Evolutionary conservation across 2,888 invertebrate genomes (phyloP).

Genomic region (Lochmaea crataegi): DNA sequence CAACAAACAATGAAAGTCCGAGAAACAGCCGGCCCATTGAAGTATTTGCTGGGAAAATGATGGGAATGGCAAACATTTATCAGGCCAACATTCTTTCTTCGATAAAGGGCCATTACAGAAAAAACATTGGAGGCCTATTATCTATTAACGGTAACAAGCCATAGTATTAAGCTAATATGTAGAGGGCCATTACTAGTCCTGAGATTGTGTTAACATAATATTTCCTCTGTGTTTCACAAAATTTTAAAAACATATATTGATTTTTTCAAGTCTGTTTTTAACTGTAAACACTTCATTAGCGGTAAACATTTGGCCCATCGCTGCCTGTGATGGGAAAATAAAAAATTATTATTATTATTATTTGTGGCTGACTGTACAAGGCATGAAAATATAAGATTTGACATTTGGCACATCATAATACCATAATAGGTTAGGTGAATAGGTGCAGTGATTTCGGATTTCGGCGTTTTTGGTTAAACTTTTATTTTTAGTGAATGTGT

Average conservation of each 20-base stretch:
- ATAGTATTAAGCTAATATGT: conserved; percentile 1
- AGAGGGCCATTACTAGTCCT: conserved; percentile 4
- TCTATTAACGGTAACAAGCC: not conserved
- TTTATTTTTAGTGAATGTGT: no score
- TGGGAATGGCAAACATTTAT: not conserved
- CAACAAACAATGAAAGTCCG: conserved; percentile 5
- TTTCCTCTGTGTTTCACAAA: no score
- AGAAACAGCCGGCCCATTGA: not conserved
- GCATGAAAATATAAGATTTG: not conserved
- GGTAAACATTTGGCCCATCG: no score
- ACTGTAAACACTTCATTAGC: no score
- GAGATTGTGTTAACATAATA: not conserved
- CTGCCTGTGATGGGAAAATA: no score
- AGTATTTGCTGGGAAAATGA: conserved; percentile 5
- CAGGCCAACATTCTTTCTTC: not conserved
- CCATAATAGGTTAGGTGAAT: no score
- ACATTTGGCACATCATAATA: no score
- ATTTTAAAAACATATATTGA: no score
- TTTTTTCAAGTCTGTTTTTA: no score
- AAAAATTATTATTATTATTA: no score
- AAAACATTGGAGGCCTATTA: not conserved
- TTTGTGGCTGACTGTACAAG: not conserved
- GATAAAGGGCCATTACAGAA: not conserved
- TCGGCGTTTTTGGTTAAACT: no score
- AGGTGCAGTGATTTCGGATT: no score